Base-by-base conservation (phyloP, 2,113 vertebrate species). In the Madoqua kirkii region DNA sequence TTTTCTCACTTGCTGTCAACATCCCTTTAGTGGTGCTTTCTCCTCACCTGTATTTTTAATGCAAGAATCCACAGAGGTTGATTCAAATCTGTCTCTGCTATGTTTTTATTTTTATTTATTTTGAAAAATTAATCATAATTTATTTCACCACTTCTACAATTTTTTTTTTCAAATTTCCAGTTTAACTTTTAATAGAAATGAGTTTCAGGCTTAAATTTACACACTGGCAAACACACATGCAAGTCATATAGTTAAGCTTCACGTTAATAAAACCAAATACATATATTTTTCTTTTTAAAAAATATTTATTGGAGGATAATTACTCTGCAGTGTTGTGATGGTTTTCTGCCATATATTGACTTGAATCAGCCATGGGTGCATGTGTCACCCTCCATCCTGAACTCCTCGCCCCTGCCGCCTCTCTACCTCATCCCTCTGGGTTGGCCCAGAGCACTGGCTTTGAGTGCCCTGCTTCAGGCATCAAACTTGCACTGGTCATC, bases 151-250 rank as follows among this genome's bases (percentile, higher is more conserved):
- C 1, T 50, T 25, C 7, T 43, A 54, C 5, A 43, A 6, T 54
- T 14, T 54, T 55, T 83, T n/a, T 43, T 83, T 43, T 57, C 0
- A 60, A 40, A 43, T 79, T 83, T 82, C 3, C 13, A 16, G 40
- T 52, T 89, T 81, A 83, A 31, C 11, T 9, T 82, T 89, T 83
- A 89, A 87, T 33, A 92, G n/a, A 92, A 64, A 27, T 91, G n/a
- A 60, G 27, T 55, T 98, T 97, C 2, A 40, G 78, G 45, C n/a
- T 96, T 97, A 95, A 96, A 95, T 96, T 91, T 98, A 82, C 45
- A 96, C 59, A 92, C 31, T 40, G 88, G 43, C 19, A 90, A 97
- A 96, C 60, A 86, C 25, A 78, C 33, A 85, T 89, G 27, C 91
- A 96, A 96, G 83, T 91, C 78, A 97, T 89, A 33, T 82, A 82